Conservation (phyloP, 92 coral and sea anemone genomes). For the Palythoa caribaeorum region DNA sequence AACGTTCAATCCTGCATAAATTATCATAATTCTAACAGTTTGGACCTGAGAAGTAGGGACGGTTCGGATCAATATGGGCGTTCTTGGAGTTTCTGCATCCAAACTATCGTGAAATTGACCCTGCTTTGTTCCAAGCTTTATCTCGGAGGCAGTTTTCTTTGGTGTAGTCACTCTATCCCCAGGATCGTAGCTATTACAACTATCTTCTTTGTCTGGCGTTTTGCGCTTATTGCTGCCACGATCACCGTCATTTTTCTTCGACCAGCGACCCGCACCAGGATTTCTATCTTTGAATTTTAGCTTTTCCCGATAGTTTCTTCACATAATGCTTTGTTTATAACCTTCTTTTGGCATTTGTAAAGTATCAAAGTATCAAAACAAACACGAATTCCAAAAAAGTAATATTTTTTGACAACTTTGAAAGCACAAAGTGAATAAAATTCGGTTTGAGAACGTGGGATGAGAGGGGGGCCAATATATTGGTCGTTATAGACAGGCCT, state of each 20-base stretch:
- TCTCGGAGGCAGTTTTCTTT: constrained; percentile 15
- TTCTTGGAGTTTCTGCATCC: constrained; percentile 14
- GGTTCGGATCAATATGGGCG: constrained; percentile 15
- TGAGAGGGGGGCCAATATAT: constrained; percentile 18
- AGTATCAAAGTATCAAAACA: not conserved
- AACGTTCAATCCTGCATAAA: too few relatives aligned
- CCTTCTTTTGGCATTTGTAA: not conserved
- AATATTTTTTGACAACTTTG: not conserved
- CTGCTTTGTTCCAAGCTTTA: constrained; percentile 19
- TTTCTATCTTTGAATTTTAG: not conserved
- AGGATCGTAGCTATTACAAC: not conserved
- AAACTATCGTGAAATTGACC: constrained; percentile 7
- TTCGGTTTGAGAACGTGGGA: too few relatives aligned
- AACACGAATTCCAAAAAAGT: not conserved
- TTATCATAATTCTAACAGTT: not conserved
- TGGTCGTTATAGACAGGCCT: constrained; percentile 14
- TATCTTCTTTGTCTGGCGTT: not conserved
- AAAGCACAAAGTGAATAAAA: not conserved
- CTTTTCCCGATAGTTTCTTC: not conserved
- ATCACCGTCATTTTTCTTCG: not conserved
- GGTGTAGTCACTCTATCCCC: not conserved
- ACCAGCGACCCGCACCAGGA: not conserved
- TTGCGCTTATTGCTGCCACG: too few relatives aligned
- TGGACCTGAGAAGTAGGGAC: constrained; percentile 8
- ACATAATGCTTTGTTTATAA: not conserved